These are phyloP conservation scores for Alethe castanea DNA, from an alignment of 2,113 vertebrate species.

Conservation along the genomic window DNA sequence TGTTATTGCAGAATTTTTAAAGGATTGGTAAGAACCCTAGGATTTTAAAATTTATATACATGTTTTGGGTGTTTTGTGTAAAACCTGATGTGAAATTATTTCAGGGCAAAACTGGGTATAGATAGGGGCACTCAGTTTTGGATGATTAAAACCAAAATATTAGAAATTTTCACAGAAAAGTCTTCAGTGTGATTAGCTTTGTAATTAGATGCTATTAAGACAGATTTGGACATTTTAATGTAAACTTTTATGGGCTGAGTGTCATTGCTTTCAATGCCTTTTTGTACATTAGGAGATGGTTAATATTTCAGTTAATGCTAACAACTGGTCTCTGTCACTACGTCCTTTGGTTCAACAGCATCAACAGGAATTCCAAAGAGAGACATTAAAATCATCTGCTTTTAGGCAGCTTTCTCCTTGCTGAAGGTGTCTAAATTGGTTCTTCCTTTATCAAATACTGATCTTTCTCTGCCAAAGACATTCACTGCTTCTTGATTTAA, in stretches of 20 bases:
- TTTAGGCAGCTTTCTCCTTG: not conserved
- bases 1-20: not conserved
- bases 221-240: not conserved
- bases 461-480: not conserved
- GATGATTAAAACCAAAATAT: not conserved
- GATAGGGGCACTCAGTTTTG: not conserved
- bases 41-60: not conserved
- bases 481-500: not conserved
- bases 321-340: fast-evolving
- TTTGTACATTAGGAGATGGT: not conserved
- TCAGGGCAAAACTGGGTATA: not conserved
- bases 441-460: not conserved
- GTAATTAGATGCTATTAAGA: not conserved
- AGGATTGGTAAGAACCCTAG: not conserved
- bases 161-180: not conserved
- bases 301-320: not conserved
- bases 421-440: not conserved
- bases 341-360: not conserved
- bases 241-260: not conserved
- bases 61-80: fast-evolving
- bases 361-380: not conserved
- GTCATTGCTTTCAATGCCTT: not conserved
- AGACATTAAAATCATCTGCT: not conserved
- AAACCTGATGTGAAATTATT: not conserved
- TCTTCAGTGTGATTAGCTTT: not conserved